Conservation (phyloP, 2,113 vertebrate genomes). For the Collichthys lucidus region DNA sequence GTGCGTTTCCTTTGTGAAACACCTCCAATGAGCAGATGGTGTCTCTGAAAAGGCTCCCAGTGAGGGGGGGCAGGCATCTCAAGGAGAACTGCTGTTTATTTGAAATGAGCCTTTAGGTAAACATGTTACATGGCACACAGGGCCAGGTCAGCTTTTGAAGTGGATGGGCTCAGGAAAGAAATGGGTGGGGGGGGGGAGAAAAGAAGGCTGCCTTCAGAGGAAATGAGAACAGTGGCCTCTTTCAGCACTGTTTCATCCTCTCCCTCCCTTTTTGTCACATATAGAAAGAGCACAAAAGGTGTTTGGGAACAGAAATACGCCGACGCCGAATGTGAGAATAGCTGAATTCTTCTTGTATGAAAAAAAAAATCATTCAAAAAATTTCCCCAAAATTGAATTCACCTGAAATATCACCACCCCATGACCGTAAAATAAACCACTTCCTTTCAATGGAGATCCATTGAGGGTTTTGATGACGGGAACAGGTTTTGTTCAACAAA, state of each 20-base stretch:
- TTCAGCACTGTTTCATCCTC: slow-evolving; percentile 77
- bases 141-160: slow-evolving; percentile 82
- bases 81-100: slow-evolving; percentile 82
- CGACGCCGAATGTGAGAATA: slow-evolving; percentile 11
- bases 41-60: slow-evolving; percentile 64
- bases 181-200: slow-evolving; percentile 69
- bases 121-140: slow-evolving; percentile 79
- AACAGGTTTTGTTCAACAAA: slow-evolving; percentile 74
- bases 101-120: slow-evolving; percentile 82
- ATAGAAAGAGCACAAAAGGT: slow-evolving; percentile 73
- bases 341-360: background rate
- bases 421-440: slow-evolving; percentile 63
- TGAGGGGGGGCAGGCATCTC: slow-evolving; percentile 62
- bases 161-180: slow-evolving; percentile 76
- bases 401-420: slow-evolving; percentile 43
- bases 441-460: slow-evolving; percentile 59
- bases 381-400: slow-evolving; percentile 25
- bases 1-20: slow-evolving; percentile 44
- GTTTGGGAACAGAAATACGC: slow-evolving; percentile 52
- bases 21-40: slow-evolving; percentile 69
- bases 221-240: slow-evolving; percentile 81
- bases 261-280: slow-evolving; percentile 66
- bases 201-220: slow-evolving; percentile 78
- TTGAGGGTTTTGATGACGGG: slow-evolving; percentile 71
- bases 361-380: slow-evolving; percentile 31